A percentile compares a stretch with the other conserved stretches of the same genome.
Conservation (phyloP, 2,113 vertebrate species). For the Hippolais icterina region DNA sequence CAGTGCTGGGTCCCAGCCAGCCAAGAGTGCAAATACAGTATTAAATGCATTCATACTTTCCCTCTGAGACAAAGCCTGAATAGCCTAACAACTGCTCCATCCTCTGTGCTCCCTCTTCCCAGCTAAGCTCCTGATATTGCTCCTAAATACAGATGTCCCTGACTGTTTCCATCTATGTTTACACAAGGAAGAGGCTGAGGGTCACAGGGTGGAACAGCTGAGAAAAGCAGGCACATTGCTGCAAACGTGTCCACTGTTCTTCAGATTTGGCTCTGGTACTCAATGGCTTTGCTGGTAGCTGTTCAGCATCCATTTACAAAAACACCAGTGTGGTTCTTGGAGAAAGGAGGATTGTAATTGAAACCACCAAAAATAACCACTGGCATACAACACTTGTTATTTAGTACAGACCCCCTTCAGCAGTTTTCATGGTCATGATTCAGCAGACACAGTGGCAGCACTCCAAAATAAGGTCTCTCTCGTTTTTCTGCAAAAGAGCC, state of each 20-base stretch:
- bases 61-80: conserved; percentile 54
- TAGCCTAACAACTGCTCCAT: conserved; percentile 29
- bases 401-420: conserved; percentile 65
- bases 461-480: not conserved
- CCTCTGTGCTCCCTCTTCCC: conserved; percentile 30
- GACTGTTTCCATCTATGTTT: conserved; percentile 39
- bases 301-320: conserved; percentile 52
- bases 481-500: not conserved
- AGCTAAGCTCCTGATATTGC: conserved; percentile 26
- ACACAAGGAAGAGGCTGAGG: conserved; percentile 13
- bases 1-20: not conserved
- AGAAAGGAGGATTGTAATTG: conserved; percentile 68
- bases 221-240: not conserved
- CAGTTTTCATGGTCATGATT: conserved; percentile 46
- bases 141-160: conserved; percentile 26
- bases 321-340: conserved; percentile 23
- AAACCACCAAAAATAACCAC: conserved; percentile 75
- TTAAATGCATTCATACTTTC: conserved; percentile 51
- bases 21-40: conserved; percentile 42
- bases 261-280: not conserved
- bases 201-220: not conserved
- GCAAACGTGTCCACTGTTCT: conserved; percentile 50
- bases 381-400: conserved; percentile 68
- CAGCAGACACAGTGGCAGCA: not conserved
- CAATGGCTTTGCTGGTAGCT: conserved; percentile 3